A percentile compares a stretch with the other conserved stretches of the same genome.
Evolutionary conservation across 1,140 invertebrate species (phyloP).

Genomic region (Amyelois transitella): DNA sequence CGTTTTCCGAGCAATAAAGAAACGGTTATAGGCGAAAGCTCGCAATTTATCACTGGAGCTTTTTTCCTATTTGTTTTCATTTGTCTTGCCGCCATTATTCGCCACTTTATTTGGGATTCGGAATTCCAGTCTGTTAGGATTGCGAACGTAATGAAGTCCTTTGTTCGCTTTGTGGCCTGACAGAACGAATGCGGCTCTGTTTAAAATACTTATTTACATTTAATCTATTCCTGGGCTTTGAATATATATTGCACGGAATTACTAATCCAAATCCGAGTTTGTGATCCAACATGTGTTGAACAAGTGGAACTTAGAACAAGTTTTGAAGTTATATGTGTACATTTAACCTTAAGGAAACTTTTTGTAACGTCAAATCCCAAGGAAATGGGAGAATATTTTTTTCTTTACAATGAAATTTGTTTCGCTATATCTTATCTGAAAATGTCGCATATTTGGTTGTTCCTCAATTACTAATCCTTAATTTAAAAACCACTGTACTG

Average conservation of each 20-base stretch:
- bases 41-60: constrained; percentile 25
- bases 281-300: not conserved
- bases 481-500: too few species aligned
- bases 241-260: not conserved
- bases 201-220: not conserved
- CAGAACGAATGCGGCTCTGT: not conserved
- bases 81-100: constrained; percentile 32
- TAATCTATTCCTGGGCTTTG: not conserved
- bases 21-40: constrained; percentile 17
- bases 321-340: not conserved
- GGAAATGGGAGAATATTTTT: too few species aligned
- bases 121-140: constrained; percentile 15
- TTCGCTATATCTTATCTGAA: too few species aligned
- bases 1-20: constrained; percentile 26
- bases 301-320: not conserved
- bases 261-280: not conserved
- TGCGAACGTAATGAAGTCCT: constrained; percentile 31
- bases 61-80: constrained; percentile 39
- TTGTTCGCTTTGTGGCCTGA: constrained; percentile 16
- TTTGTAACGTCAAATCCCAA: too few species aligned
- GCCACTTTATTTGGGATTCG: constrained; percentile 28
- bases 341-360: too few species aligned
- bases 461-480: too few species aligned
- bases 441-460: too few species aligned
- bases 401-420: too few species aligned